Evolutionary conservation across 2,797 vertebrate species (phyloP).

Genomic region (Onychomys leucogaster): DNA sequence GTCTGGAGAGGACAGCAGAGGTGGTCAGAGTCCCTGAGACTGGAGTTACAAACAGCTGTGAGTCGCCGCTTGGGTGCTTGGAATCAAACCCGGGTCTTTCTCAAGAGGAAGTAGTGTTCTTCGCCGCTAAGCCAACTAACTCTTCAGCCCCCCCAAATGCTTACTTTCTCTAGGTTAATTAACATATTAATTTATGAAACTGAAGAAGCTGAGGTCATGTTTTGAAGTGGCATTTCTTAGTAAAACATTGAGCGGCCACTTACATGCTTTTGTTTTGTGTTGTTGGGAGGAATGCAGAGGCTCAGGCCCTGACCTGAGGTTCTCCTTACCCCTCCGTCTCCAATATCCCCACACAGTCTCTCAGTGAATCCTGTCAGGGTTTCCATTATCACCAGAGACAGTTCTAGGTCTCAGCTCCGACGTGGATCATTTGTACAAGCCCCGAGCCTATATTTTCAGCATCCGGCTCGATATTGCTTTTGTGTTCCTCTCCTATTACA

Average conservation of each 20-base stretch:
- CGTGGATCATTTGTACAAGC: neutral
- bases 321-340: neutral
- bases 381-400: conserved; percentile 22
- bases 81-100: neutral
- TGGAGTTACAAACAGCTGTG: neutral
- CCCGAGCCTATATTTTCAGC: neutral
- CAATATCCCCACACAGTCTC: neutral
- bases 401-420: neutral
- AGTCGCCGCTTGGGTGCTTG: neutral
- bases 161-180: neutral
- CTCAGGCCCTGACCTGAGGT: neutral
- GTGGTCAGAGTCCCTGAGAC: neutral
- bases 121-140: neutral
- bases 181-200: neutral
- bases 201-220: neutral
- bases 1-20: neutral
- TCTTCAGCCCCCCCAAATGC: neutral
- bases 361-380: neutral
- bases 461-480: neutral
- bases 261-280: neutral
- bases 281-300: neutral
- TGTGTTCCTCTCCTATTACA: neutral
- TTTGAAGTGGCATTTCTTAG: neutral
- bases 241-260: neutral
- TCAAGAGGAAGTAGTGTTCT: too few species aligned